Evolutionary conservation across 2,888 invertebrate species (phyloP).

Genomic region (Leucoma salicis): DNA sequence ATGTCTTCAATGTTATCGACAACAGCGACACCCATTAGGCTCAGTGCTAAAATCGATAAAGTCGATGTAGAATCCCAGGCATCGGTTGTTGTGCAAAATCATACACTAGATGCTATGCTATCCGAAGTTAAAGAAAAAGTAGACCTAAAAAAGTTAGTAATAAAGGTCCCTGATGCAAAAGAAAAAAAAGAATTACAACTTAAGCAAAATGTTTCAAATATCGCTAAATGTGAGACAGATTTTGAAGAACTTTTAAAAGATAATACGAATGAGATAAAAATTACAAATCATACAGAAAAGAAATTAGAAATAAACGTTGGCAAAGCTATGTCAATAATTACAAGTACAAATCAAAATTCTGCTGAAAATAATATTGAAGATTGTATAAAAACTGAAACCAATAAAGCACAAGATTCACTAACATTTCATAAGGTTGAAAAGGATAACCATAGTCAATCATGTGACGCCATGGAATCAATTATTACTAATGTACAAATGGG

Average conservation of each 20-base stretch:
- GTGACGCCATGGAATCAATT: conserved; percentile 10
- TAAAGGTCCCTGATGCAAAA: conserved; percentile 28
- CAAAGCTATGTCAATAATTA: conserved; percentile 55
- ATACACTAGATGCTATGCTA: conserved; percentile 31
- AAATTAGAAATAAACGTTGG: conserved; percentile 69
- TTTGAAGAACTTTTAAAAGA: conserved; percentile 77
- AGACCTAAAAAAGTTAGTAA: conserved; percentile 10
- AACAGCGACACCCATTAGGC: conserved; percentile 44
- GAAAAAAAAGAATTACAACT: conserved; percentile 36
- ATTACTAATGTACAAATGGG: conserved; percentile 12
- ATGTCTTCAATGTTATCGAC: conserved; percentile 60
- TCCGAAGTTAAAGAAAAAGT: conserved; percentile 21
- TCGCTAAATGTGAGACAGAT: conserved; percentile 70
- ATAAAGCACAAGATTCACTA: not conserved
- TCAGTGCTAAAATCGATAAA: conserved; percentile 51
- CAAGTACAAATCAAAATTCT: conserved; percentile 36
- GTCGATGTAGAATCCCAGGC: conserved; percentile 36
- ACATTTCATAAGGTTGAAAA: conserved; percentile 11
- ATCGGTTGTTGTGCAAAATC: conserved; percentile 30
- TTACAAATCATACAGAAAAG: conserved; percentile 66
- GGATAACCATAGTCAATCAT: conserved; percentile 3
- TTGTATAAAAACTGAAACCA: conserved; percentile 22
- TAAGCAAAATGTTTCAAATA: conserved; percentile 30
- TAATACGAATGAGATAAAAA: conserved; percentile 75
- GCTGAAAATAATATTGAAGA: conserved; percentile 36